Evolutionary conservation across 2,888 invertebrate species (phyloP).

Genomic region (Liposcelis brunnea): DNA sequence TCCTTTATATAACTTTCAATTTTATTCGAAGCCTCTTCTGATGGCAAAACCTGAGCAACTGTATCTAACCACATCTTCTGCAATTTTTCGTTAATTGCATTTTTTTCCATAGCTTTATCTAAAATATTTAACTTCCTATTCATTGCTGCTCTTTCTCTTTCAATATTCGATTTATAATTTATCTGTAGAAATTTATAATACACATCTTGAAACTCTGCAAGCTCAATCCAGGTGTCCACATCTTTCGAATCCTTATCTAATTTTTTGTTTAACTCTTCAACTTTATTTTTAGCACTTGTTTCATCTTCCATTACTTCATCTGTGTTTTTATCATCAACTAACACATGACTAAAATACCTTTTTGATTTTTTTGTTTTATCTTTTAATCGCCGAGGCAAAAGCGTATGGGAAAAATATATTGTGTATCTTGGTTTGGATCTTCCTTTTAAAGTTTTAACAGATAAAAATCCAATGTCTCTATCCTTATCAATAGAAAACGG

Average conservation of each 20-base stretch:
- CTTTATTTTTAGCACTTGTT: not conserved
- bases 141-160: conserved; percentile 1
- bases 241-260: not conserved
- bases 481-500: too few species aligned
- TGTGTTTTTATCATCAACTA: too few species aligned
- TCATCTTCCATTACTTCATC: too few species aligned
- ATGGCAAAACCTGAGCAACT: too few species aligned
- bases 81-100: not conserved
- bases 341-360: not conserved
- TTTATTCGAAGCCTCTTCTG: too few species aligned
- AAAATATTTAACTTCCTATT: not conserved
- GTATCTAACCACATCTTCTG: not conserved
- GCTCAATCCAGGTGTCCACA: conserved; percentile 2
- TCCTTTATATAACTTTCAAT: too few species aligned
- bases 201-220: not conserved
- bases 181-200: conserved; percentile 1
- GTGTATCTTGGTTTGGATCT: too few species aligned
- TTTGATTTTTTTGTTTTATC: not conserved
- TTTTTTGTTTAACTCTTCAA: conserved; percentile 1
- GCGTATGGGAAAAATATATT: too few species aligned
- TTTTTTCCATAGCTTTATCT: not conserved
- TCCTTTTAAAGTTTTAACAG: too few species aligned
- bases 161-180: not conserved
- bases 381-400: too few species aligned
- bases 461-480: too few species aligned